Percentiles rank a stretch among this genome's conserved stretches.
phyloP scores from a whole-genome alignment of 2,113 vertebrate species.

The Hypocryptadius cinnamomeus region DNA sequence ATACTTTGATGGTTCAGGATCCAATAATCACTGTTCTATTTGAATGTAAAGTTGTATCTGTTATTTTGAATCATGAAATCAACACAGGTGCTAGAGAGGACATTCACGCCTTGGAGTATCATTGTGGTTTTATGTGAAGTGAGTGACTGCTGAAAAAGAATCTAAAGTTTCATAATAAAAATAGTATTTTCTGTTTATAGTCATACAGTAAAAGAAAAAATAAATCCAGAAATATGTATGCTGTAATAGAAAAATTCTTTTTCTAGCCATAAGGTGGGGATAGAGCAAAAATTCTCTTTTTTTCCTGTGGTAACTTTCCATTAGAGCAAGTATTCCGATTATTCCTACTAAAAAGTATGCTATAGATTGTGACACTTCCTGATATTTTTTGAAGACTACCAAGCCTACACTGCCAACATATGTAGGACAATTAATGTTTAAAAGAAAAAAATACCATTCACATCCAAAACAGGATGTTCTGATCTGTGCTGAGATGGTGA shows the following conservation, averaged over 20 bases:
- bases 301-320: not conserved
- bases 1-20: not conserved
- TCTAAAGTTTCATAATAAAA: not conserved
- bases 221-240: not conserved
- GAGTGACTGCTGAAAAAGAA: not conserved
- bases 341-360: not conserved
- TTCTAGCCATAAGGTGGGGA: slow-evolving; percentile 59
- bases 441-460: not conserved
- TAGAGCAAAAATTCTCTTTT: slow-evolving; percentile 40
- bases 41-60: not conserved
- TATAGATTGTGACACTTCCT: not conserved
- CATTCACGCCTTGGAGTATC: not conserved
- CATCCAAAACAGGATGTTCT: not conserved
- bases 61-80: not conserved
- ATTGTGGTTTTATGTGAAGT: not conserved
- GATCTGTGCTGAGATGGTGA: not conserved
- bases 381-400: not conserved
- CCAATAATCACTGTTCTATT: not conserved
- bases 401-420: not conserved
- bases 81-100: not conserved
- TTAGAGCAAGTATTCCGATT: not conserved
- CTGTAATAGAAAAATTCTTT: slow-evolving; percentile 18
- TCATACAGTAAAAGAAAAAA: not conserved
- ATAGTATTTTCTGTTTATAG: not conserved
- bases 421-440: not conserved